Conservation (phyloP, 1,140 invertebrate genomes). For the Scylla paramamosain region DNA sequence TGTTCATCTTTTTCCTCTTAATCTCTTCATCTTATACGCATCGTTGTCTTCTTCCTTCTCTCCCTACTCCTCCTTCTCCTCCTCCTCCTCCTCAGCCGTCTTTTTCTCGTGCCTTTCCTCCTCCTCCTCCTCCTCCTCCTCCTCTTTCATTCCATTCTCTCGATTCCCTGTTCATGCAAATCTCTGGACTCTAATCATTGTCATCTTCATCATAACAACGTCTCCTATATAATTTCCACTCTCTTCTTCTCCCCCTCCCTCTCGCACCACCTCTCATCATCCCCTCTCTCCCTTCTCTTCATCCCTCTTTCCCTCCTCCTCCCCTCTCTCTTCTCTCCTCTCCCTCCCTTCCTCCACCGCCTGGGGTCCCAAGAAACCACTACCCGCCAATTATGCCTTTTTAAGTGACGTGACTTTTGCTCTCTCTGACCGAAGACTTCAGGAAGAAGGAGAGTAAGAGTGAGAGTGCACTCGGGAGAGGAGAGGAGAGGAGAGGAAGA, state of each 20-base stretch:
- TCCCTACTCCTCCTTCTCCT: background rate
- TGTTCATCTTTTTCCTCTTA: too few relatives aligned
- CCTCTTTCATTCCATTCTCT: background rate
- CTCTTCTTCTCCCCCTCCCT: background rate
- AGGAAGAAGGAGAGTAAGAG: background rate
- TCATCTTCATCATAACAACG: background rate
- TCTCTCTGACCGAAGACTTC: background rate
- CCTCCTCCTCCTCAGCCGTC: background rate
- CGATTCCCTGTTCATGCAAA: background rate
- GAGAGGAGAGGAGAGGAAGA: background rate
- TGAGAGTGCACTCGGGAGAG: background rate
- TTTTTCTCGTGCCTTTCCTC: background rate
- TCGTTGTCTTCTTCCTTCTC: background rate
- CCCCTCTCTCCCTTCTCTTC: background rate
- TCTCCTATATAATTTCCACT: background rate
- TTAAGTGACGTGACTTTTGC: constrained; percentile 9
- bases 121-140: background rate
- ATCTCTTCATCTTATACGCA: too few relatives aligned
- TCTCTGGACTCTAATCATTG: background rate
- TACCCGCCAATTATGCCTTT: background rate
- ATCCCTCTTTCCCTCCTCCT: background rate
- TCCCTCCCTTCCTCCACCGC: background rate
- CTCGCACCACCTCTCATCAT: background rate
- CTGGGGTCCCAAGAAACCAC: background rate
- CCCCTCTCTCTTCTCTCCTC: background rate